Conservation (phyloP, 1,140 invertebrate genomes). For the Heliconius nattereri region DNA sequence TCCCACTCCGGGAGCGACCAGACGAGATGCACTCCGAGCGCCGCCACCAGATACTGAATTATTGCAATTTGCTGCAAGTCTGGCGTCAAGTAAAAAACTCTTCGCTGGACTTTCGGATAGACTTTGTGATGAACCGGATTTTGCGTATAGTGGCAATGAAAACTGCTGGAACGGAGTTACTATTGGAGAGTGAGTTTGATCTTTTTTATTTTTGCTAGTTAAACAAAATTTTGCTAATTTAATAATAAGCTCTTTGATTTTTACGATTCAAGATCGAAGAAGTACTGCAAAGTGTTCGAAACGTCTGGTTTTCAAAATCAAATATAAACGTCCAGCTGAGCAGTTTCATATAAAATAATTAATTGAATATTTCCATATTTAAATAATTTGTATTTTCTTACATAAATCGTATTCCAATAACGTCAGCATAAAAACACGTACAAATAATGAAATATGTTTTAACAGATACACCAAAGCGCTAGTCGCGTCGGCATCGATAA, state of each 20-base stretch:
- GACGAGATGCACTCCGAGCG: constrained; percentile 60
- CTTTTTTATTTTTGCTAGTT: background rate
- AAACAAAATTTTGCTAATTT: background rate
- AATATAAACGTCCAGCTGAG: no score
- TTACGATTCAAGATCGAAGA: background rate
- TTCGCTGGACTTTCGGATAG: constrained; percentile 85
- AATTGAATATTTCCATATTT: no score
- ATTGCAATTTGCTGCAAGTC: constrained; percentile 84
- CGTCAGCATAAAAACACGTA: background rate
- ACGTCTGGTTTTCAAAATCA: no score
- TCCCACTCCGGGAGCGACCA: constrained; percentile 50
- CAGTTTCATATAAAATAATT: no score
- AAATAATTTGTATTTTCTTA: no score
- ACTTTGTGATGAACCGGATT: constrained; percentile 84
- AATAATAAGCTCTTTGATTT: background rate
- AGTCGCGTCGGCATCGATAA: constrained; percentile 66
- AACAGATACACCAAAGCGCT: constrained; percentile 75
- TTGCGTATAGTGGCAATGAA: constrained; percentile 82
- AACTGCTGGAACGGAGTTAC: constrained; percentile 89
- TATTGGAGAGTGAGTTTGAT: constrained; percentile 86
- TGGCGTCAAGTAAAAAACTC: constrained; percentile 86
- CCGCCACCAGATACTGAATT: constrained; percentile 82
- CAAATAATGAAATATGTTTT: constrained; percentile 16
- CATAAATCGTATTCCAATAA: no score
- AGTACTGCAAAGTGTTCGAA: no score